Evolutionary conservation across 2,888 invertebrate species (phyloP).

Genomic region (Anorthoa munda): DNA sequence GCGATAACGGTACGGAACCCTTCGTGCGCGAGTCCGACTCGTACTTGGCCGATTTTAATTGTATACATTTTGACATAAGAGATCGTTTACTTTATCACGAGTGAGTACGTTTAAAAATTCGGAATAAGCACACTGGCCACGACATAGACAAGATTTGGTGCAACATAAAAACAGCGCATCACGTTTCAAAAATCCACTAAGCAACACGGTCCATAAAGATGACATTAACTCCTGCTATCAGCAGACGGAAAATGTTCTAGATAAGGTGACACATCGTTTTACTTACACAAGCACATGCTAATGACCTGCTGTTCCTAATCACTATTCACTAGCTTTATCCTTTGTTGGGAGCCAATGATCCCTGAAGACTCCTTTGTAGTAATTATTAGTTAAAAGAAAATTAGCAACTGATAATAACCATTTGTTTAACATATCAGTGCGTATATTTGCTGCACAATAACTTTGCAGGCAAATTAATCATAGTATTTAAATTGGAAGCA

Average conservation of each 20-base stretch:
- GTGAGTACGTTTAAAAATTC: too few species aligned
- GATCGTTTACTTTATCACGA: too few species aligned
- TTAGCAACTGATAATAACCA: constrained; percentile 6
- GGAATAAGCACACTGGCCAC: too few species aligned
- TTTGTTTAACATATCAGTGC: constrained; percentile 18
- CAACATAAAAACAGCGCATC: constrained; percentile 8
- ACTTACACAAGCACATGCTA: constrained; percentile 40
- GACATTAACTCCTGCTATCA: constrained; percentile 21
- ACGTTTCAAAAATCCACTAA: constrained; percentile 16
- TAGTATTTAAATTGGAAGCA: constrained; percentile 10
- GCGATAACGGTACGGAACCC: too few species aligned
- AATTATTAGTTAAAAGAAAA: background rate
- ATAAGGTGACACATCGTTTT: constrained; percentile 49
- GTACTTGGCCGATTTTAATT: too few species aligned
- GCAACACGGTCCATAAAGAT: constrained; percentile 13
- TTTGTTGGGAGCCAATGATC: constrained; percentile 26
- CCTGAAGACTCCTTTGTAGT: background rate
- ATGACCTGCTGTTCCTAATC: constrained; percentile 48
- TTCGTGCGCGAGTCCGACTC: too few species aligned
- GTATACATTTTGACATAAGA: too few species aligned
- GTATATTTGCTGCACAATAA: constrained; percentile 11
- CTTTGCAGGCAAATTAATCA: constrained; percentile 11
- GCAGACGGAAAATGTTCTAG: constrained; percentile 40
- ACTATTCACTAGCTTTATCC: constrained; percentile 31
- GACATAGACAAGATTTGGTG: constrained; percentile 10